Percentiles rank a stretch among this genome's conserved stretches.
Conservation (phyloP, 2,797 vertebrate species). For the Novumbra hubbsi region DNA sequence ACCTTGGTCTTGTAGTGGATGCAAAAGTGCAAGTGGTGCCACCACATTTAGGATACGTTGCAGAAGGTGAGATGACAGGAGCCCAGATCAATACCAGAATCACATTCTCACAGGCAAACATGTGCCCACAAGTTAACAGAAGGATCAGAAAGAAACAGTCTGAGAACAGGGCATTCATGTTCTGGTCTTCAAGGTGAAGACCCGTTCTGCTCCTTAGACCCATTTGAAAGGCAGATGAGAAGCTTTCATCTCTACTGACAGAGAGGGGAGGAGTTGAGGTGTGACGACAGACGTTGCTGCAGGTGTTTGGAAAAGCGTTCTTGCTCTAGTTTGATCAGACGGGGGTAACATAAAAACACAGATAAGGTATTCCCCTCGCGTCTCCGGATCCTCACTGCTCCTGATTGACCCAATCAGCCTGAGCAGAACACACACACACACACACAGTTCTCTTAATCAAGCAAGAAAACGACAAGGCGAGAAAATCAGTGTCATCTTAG, state of each 20-base stretch:
- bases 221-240: constrained; percentile 1
- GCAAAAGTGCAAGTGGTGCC: too few relatives aligned
- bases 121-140: not conserved
- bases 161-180: not conserved
- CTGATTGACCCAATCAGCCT: constrained; percentile 36
- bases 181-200: not conserved
- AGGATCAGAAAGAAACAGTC: not conserved
- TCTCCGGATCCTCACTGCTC: constrained; percentile 10
- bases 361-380: constrained; percentile 16
- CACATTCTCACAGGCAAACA: too few relatives aligned
- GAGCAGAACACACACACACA: constrained; percentile 6
- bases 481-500: constrained; percentile 51
- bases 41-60: too few relatives aligned
- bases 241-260: not conserved
- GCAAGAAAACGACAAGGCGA: constrained; percentile 22
- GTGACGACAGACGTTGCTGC: not conserved
- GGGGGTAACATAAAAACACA: not conserved
- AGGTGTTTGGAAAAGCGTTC: not conserved
- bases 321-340: not conserved
- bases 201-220: not conserved
- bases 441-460: constrained; percentile 15
- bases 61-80: too few relatives aligned
- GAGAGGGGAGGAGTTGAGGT: not conserved
- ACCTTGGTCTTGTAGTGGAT: too few relatives aligned
- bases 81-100: too few relatives aligned